A percentile compares a stretch with the other conserved stretches of the same genome.
Evolutionary conservation across 2,888 invertebrate genomes (phyloP).

Genomic region (Alsophila aescularia): DNA sequence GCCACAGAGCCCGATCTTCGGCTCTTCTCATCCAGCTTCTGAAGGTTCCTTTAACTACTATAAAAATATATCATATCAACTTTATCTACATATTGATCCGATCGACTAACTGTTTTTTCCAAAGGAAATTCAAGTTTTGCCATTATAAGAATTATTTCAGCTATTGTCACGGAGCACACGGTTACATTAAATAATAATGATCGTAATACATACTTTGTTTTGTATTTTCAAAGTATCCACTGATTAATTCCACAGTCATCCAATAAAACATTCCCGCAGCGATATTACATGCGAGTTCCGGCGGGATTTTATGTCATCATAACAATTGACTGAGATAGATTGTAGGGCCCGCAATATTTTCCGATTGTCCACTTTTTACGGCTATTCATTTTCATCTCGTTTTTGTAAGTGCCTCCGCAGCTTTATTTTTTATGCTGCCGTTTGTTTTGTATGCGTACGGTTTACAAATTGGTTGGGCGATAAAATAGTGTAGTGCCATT

Average conservation of each 20-base stretch:
- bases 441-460: slow-evolving; percentile 19
- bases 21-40: too few species aligned
- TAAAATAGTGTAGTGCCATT: neutral
- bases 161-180: too few species aligned
- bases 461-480: slow-evolving; percentile 8
- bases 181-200: too few species aligned
- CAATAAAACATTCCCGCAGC: slow-evolving; percentile 20
- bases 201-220: too few species aligned
- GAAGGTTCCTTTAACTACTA: too few species aligned
- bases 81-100: too few species aligned
- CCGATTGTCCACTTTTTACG: slow-evolving; percentile 37
- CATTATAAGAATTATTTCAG: too few species aligned
- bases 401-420: slow-evolving; percentile 27
- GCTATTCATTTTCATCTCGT: slow-evolving; percentile 38
- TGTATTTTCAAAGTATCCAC: slow-evolving; percentile 5
- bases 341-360: slow-evolving; percentile 40
- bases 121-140: too few species aligned
- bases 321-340: slow-evolving; percentile 43
- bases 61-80: too few species aligned
- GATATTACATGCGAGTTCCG: slow-evolving; percentile 21
- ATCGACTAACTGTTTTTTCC: too few species aligned
- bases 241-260: slow-evolving; percentile 24
- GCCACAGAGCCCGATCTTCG: too few species aligned
- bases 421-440: slow-evolving; percentile 17
- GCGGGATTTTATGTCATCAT: slow-evolving; percentile 39